Evolutionary conservation across 2,113 vertebrate genomes (phyloP), one percentile per base, ranked within the genome.

Genomic region (Telmatochromis sp.): DNA sequence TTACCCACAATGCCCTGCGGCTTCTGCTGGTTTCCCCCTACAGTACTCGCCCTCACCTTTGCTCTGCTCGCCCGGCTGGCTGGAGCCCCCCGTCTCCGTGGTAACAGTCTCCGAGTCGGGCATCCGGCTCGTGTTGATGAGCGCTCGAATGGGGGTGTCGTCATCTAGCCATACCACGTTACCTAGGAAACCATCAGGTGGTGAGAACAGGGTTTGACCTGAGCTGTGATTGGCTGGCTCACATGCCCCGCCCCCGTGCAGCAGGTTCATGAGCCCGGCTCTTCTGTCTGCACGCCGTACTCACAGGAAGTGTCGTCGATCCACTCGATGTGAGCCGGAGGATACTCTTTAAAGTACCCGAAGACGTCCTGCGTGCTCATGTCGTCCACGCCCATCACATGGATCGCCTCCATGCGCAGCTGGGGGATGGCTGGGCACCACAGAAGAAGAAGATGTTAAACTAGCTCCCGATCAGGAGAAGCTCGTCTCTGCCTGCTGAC

Each of bases 81-180:
- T 91, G 5, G 23, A 84, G 86, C 90, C 58, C 81, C 96, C 96
- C 0, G 92, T 84, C 87, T 95, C 97, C 84, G 90, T 90, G 89
- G 95, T 88, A 23, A 95, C 93, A 8, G 96, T 93, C 82, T 96
- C 96, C 45, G 96, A 94, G 86, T 97, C 96, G 5, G 97, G 97
- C 96, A 98, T 96, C 37, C 96, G 96, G 93, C 98, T 99, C 94
- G 97, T 95, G 92, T 99, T 99, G 93, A 99, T 97, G 10, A 99
- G 96, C 4, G 98, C 99, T 79, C 99, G 96, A 10, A 98, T 95
- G 19, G 97, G 97, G 3, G 99, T 99, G 93, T 99, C 96, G 86
- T 99, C 98, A 86, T 99, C 99, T 7, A 99, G 96, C 99, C 99
- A 99, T 70, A 99, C 98, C 75, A 99, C 98, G 4, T 99, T 99